Base-by-base conservation (phyloP, 2,113 vertebrate species). In the Albula glossodonta region DNA sequence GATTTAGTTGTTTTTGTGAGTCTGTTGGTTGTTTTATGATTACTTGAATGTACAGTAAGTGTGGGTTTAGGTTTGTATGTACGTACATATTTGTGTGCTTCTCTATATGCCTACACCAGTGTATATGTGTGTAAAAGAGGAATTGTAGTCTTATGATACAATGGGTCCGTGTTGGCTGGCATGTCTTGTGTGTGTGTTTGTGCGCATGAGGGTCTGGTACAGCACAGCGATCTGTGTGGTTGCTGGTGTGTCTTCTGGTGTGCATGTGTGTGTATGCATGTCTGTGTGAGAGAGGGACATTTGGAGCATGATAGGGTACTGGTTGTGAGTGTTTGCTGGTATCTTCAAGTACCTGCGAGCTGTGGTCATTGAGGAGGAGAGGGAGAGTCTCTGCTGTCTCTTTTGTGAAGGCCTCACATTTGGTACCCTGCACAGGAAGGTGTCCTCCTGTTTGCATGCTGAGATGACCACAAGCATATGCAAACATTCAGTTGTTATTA, bases 151-250 rank as follows among this genome's bases (percentile, higher is more conserved):
- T 3, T 50, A 81, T 81, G 51, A 49, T 48, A 3, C 50, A 80
- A 63, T 74, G 13, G 50, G 80, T 89, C 53, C 83, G 82, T 63
- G 50, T 66, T 70, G 84, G 63, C 80, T 82, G 78, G 85, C 84
- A 83, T 91, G 93, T 91, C n/a, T 86, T 90, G 89, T 48, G 15
- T n/a, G 82, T 66, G 53, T 49, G 82, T 31, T 41, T 83, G 56
- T 60, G 19, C 1, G 80, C 12, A 5, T 51, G 83, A 51, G 41
- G 49, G 82, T 74, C 22, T 81, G n/a, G 51, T 51, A 15, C 49
- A 81, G 8, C 17, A 13, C 31, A 41, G 31, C 31, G 48, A 13
- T 81, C 79, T 51, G 17, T 51, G 49, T 22, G 31, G 31, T 51
- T 5, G 79, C 49, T 15, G 17, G 17, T 22, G 13, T 52, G 50